These are phyloP conservation scores for Itoplectis maculator DNA, from an alignment of 2,888 invertebrate genomes.

Conservation along the genomic window DNA sequence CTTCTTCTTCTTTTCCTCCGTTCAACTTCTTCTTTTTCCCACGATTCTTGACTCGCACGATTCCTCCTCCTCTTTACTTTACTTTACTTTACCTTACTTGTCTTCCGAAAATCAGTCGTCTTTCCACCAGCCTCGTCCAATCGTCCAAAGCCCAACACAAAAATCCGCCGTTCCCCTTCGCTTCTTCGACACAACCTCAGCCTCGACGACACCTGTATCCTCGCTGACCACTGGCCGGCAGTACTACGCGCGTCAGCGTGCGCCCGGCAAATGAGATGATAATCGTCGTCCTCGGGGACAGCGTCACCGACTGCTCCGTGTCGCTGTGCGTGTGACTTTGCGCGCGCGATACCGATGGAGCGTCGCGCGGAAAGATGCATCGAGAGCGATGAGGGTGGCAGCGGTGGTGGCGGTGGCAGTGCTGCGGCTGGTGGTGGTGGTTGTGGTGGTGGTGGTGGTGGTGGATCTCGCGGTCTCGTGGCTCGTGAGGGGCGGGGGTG, in stretches of 20 bases:
- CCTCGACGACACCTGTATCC: conserved; percentile 17
- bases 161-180: too few relatives aligned
- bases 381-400: conserved; percentile 54
- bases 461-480: conserved; percentile 53
- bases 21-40: too few relatives aligned
- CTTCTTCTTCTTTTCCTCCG: too few relatives aligned
- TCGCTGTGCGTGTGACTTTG: conserved; percentile 71
- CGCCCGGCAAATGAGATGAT: conserved; percentile 83
- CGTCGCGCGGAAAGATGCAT: conserved; percentile 40
- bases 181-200: too few relatives aligned
- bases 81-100: too few relatives aligned
- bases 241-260: conserved; percentile 71
- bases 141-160: too few relatives aligned
- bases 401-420: conserved; percentile 59
- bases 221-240: conserved; percentile 9
- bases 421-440: conserved; percentile 40
- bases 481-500: conserved; percentile 41
- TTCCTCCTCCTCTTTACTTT: too few relatives aligned
- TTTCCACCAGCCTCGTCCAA: neutral
- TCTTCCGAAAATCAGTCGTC: too few relatives aligned
- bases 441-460: conserved; percentile 56
- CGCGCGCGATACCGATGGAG: conserved; percentile 70
- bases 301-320: conserved; percentile 75
- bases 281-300: conserved; percentile 80
- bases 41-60: too few relatives aligned